phyloP scores from a whole-genome alignment of 2,797 vertebrate species.

The Otolemur crassicaudatus region DNA sequence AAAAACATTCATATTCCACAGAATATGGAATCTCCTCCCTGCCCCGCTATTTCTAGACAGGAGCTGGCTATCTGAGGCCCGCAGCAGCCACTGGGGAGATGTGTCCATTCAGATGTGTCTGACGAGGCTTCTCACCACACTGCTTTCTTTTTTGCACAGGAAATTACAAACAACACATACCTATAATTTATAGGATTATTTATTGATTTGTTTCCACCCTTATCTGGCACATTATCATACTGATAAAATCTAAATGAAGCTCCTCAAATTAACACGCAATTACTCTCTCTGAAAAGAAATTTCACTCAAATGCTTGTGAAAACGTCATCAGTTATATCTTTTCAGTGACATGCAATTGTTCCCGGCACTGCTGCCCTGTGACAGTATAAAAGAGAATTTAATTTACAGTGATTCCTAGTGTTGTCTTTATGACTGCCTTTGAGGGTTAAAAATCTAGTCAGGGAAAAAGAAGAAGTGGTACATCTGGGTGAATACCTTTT shows the following conservation, averaged over 20 bases:
- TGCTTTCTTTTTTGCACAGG: background rate
- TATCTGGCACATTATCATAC: background rate
- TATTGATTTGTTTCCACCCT: background rate
- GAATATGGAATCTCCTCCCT: background rate
- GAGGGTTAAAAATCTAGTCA: background rate
- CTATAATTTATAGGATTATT: background rate
- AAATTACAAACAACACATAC: background rate
- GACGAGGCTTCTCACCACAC: constrained; percentile 10
- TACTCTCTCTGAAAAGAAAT: background rate
- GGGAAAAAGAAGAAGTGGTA: background rate
- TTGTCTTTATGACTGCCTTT: background rate
- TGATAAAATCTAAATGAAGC: background rate
- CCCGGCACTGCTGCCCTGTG: background rate
- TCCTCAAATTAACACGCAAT: constrained; percentile 10
- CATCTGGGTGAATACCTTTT: background rate
- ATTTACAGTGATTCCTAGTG: background rate
- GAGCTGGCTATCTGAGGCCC: background rate
- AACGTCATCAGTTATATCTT: background rate
- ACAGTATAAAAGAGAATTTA: background rate
- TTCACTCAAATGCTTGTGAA: background rate
- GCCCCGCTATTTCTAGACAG: background rate
- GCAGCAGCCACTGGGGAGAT: background rate
- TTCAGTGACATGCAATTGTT: constrained; percentile 29
- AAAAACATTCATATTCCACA: background rate
- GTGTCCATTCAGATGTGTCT: constrained; percentile 24